phyloP scores from a whole-genome alignment of 2,797 vertebrate species.

The Anomalospiza imberbis region DNA sequence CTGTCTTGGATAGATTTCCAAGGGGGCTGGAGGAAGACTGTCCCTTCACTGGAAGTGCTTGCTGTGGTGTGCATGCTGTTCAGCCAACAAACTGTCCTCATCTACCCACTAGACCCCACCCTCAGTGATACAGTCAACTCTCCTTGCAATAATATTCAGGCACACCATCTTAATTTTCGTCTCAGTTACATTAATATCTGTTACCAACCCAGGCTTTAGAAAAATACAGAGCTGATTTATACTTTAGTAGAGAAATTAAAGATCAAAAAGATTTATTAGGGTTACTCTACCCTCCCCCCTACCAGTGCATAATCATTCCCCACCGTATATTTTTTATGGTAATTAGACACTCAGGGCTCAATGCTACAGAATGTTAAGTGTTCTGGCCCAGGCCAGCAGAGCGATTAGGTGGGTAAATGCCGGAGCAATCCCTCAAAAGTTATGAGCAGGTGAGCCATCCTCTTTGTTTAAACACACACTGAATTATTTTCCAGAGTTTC shows the following conservation, averaged over 20 bases:
- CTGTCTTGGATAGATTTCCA: not conserved
- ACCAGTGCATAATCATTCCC: slow-evolving; percentile 54
- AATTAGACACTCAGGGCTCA: slow-evolving; percentile 52
- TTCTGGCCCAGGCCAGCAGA: slow-evolving; percentile 19
- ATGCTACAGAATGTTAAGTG: slow-evolving; percentile 50
- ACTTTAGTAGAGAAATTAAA: slow-evolving; percentile 62
- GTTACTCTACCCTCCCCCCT: slow-evolving; percentile 47
- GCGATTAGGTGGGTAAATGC: not conserved
- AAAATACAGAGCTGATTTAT: slow-evolving; percentile 62
- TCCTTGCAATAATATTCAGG: slow-evolving; percentile 37
- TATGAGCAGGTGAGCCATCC: not conserved
- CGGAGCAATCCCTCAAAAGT: slow-evolving; percentile 18
- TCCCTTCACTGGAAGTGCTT: not conserved
- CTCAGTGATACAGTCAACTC: not conserved
- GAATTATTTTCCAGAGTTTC: not conserved
- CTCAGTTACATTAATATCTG: slow-evolving; percentile 53
- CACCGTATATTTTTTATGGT: slow-evolving; percentile 58
- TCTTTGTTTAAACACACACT: not conserved
- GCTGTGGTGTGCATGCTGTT: not conserved
- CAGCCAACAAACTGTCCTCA: not conserved
- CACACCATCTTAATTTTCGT: slow-evolving; percentile 25
- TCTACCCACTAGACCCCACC: not conserved
- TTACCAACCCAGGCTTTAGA: slow-evolving; percentile 24
- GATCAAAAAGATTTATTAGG: slow-evolving; percentile 67
- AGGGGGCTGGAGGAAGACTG: not conserved